Conservation (phyloP, 2,113 vertebrate genomes). For the Vulpes lagopus region DNA sequence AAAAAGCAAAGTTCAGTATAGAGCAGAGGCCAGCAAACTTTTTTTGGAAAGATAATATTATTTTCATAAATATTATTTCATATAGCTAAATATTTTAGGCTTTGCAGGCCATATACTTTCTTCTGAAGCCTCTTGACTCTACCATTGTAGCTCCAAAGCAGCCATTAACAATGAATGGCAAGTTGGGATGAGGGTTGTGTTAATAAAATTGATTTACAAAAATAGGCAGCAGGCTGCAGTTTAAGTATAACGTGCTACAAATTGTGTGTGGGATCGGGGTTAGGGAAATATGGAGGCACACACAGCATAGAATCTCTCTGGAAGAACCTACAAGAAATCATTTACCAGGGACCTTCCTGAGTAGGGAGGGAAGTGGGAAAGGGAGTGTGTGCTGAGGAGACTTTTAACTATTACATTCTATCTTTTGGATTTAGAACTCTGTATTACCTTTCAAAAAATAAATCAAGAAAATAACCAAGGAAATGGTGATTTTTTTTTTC, state of each 20-base stretch:
- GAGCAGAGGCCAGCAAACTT: background rate
- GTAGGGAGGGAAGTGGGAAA: background rate
- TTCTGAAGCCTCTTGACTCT: background rate
- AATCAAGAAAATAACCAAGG: conserved; percentile 3
- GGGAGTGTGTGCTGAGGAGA: too few species aligned
- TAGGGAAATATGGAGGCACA: background rate
- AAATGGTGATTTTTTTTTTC: background rate
- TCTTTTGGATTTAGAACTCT: background rate
- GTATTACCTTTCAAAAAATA: background rate
- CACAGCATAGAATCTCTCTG: background rate
- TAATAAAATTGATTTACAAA: conserved; percentile 24
- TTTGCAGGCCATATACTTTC: background rate
- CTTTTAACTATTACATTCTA: background rate
- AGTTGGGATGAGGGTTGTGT: background rate
- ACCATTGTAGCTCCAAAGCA: background rate
- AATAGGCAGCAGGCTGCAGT: background rate
- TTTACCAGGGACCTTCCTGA: background rate
- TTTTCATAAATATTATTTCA: conserved; percentile 42
- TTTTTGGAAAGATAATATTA: background rate
- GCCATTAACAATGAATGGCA: background rate
- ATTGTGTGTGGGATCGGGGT: too few species aligned
- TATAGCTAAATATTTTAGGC: background rate
- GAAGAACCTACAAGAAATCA: background rate
- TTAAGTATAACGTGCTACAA: background rate
- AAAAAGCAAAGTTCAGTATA: background rate